Evolutionary conservation across 1,140 invertebrate genomes (phyloP), one percentile per base, ranked within the genome.

Genomic region (Harlomillsia oculata): DNA sequence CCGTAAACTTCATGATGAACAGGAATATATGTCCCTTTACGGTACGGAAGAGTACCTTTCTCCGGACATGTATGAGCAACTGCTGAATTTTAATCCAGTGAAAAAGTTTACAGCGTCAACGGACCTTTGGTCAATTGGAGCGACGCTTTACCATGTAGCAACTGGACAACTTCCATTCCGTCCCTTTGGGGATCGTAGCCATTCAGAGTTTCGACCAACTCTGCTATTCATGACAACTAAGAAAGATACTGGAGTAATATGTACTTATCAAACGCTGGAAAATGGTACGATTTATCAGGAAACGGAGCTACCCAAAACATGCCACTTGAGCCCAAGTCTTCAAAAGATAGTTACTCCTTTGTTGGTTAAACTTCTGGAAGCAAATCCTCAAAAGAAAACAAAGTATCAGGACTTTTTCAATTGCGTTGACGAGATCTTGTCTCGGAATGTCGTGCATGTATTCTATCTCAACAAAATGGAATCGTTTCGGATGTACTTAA

Each of bases 1-100:
- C 0, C 77, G 93, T 67, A 90, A 97, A 72, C 72, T 97, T 1
- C 82, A 93, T 64, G 92, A 96, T 70, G 89, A 93, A 69, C 89
- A 97, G 69, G 86, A 92, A 62, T 98, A 97, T 75, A 83, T 90
- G 60, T 96, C 92, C 2, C 70, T 98, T 0, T 97, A 96, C 76
- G 93, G 94, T 6, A 97, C 94, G 2, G 93, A 97, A 68, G 94
- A 97, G 71, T 98, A 97, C 72, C 71, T 98, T 30, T 91, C 97
- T 76, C 94, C 94, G 2, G 90, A 96, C 73, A 89, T 97, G 81
- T 96, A 96, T 72, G 91, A 94, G 69, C 72, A 89, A 65, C 20
- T 37, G 5, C 36, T 56, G 18, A 3, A 30, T 20, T 21, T 46
- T 8, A 84, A 83, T 0, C 90, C 92, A 71, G 85, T 85, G 21